Base-by-base conservation (phyloP, 1,140 invertebrate genomes). In the Neodiprion pinetum region DNA sequence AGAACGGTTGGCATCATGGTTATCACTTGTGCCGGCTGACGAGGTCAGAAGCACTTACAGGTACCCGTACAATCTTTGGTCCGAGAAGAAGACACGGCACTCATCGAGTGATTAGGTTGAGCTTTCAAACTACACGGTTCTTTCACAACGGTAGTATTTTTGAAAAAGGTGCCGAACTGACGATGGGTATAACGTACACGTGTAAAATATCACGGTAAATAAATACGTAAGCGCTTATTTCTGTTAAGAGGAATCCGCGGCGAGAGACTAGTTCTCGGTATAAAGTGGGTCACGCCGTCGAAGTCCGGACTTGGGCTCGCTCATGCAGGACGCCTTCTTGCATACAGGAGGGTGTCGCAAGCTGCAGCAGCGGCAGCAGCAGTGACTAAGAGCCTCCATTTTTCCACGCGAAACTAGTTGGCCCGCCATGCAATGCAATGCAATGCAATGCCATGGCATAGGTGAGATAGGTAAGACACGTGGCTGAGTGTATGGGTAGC, bases 341-440 rank as follows among this genome's bases (percentile, higher is more conserved):
- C 11, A 12, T 14, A 14, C 11, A 40, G 28, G 28, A 48, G 69
- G 75, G 73, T 80, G 78, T 81, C 80, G 81, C 81, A 81, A 79
- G 79, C 76, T 83, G 80, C 40, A 17, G 53, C 11, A 40, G 5
- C 28, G 28, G 28, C 28, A 40, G 53, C 11, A 17, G 53, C 53
- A 61, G 21, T 85, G 84, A 86, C 85, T 85, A 85, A 86, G 82
- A 85, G 84, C 75, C 80, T 80, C 82, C 79, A 84, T 85, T 61
- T 86, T 87, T 87, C 80, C 69, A 53, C 77, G 79, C 76, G 73
- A 81, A 85, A 86, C 85, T 85, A 83, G 85, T 84, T 79, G 83
- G 78, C 73, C 68, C 77, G 53, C 11, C 53, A 17, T 61, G 53
- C 53, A 12, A 61, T 14, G 11, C 53, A 17, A 17, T 61, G 53